Percentiles rank a stretch among this genome's conserved stretches.
These are phyloP conservation scores for Drosophila ironensis DNA, from an alignment of 1,140 invertebrate species.

Conservation along the genomic window DNA sequence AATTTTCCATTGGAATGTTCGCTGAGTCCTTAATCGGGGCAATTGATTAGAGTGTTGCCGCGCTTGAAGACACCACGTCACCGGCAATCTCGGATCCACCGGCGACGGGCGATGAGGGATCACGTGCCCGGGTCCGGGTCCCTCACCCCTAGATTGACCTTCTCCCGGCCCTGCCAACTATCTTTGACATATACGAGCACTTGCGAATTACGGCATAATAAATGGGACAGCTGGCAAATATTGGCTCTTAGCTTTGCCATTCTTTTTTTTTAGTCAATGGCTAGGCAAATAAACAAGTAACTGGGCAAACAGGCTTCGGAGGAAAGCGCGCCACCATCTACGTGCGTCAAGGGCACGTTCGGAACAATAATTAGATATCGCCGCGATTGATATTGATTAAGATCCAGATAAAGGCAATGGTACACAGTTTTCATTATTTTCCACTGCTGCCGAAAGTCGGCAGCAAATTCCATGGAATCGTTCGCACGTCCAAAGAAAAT, in stretches of 20 bases:
- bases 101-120: conserved; percentile 25
- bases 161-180: conserved; percentile 48
- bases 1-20: conserved; percentile 16
- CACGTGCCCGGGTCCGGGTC: conserved; percentile 45
- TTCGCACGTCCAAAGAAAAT: conserved; percentile 41
- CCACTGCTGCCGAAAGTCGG: conserved; percentile 15
- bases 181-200: conserved; percentile 66
- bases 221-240: conserved; percentile 55
- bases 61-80: conserved; percentile 5
- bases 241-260: conserved; percentile 30
- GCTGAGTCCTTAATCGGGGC: conserved; percentile 21
- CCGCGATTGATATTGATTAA: conserved; percentile 55
- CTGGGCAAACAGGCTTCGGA: conserved; percentile 32
- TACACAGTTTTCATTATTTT: conserved; percentile 67
- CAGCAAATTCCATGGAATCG: conserved; percentile 32
- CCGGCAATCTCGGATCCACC: conserved; percentile 12
- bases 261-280: conserved; percentile 47
- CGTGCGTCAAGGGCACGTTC: conserved; percentile 52
- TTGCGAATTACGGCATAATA: conserved; percentile 67
- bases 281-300: conserved; percentile 54
- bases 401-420: conserved; percentile 36
- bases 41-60: conserved; percentile 26
- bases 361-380: conserved; percentile 49
- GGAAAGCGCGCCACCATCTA: conserved; percentile 7
- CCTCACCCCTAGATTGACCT: conserved; percentile 22